A percentile compares a stretch with the other conserved stretches of the same genome.
These are phyloP conservation scores for Artibeus lituratus DNA, from an alignment of 2,797 vertebrate species.

Conservation along the genomic window DNA sequence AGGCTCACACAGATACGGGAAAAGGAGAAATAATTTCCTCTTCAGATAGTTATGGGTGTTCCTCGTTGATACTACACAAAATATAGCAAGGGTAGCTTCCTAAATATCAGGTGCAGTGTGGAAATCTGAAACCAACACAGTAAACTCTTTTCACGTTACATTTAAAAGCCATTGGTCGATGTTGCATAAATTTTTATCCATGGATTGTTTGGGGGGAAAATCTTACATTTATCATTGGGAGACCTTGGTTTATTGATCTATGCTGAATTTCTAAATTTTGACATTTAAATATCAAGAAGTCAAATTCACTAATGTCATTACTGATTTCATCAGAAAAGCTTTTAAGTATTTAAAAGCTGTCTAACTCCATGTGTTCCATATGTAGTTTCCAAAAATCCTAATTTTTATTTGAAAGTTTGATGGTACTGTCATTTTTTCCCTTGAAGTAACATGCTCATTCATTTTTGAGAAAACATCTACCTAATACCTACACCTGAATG, in stretches of 20 bases:
- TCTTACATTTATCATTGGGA: background rate
- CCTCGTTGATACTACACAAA: background rate
- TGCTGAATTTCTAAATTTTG: background rate
- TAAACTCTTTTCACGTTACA: background rate
- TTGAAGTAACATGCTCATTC: background rate
- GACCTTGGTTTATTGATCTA: background rate
- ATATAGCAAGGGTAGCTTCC: background rate
- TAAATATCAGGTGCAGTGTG: background rate
- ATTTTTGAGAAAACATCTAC: background rate
- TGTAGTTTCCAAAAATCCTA: background rate
- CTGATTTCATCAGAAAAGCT: background rate
- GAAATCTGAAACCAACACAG: background rate
- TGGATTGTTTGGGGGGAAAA: background rate
- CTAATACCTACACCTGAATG: background rate
- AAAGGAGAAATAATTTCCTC: background rate
- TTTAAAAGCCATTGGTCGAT: background rate
- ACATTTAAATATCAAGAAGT: background rate
- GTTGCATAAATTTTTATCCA: background rate
- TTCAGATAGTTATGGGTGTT: background rate
- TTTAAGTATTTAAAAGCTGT: background rate
- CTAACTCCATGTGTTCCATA: background rate
- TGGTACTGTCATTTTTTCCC: background rate
- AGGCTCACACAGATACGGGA: background rate
- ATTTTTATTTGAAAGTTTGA: background rate
- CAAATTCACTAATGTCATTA: background rate